A percentile compares a stretch with the other conserved stretches of the same genome.
These are phyloP conservation scores for Cantharis nigra DNA, from an alignment of 2,888 invertebrate genomes.

Conservation along the genomic window DNA sequence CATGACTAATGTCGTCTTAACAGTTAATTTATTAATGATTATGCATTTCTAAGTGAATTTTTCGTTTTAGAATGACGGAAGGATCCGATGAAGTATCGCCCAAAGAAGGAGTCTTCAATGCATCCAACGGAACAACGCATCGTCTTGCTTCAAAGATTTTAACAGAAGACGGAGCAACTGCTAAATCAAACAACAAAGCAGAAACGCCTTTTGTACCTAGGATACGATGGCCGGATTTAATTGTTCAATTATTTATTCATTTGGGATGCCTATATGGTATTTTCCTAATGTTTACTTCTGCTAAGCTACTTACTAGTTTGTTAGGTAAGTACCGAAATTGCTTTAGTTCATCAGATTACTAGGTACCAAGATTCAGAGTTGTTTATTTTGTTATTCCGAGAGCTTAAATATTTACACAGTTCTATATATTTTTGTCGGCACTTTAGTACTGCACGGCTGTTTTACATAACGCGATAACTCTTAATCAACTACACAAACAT, in stretches of 20 bases:
- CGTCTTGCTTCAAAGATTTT: slow-evolving; percentile 4
- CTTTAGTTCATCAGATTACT: neutral
- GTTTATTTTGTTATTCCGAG: neutral
- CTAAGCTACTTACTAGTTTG: slow-evolving; percentile 66
- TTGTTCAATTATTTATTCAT: slow-evolving; percentile 73
- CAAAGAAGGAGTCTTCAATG: slow-evolving; percentile 14
- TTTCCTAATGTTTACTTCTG: slow-evolving; percentile 65
- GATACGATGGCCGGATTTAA: slow-evolving; percentile 75
- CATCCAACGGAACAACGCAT: slow-evolving; percentile 15
- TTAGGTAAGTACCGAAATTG: slow-evolving; percentile 68
- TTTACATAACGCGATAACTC: neutral
- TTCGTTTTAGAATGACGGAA: slow-evolving; percentile 29
- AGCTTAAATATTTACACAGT: neutral
- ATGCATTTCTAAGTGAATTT: neutral
- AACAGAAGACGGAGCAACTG: neutral
- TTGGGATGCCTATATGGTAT: slow-evolving; percentile 71
- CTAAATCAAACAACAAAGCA: slow-evolving; percentile 8
- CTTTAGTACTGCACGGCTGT: neutral
- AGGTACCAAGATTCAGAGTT: neutral
- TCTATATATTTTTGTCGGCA: neutral
- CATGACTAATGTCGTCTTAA: neutral
- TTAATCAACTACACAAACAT: neutral
- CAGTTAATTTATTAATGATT: neutral
- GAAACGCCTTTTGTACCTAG: slow-evolving; percentile 60
- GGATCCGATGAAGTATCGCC: slow-evolving; percentile 24